These are phyloP conservation scores for Cephus pygmeus DNA, from an alignment of 2,888 invertebrate species.

Conservation along the genomic window DNA sequence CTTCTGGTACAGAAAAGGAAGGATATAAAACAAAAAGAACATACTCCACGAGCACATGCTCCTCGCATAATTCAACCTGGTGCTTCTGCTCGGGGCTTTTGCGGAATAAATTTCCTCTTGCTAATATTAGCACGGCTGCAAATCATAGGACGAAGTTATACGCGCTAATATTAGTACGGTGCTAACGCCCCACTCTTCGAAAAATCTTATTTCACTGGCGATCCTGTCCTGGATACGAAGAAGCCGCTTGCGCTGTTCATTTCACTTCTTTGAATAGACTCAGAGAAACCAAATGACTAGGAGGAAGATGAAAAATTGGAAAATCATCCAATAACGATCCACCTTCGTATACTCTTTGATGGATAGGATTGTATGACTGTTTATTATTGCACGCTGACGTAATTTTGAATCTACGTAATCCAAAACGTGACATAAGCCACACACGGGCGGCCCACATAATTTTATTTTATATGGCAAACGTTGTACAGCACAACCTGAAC, in stretches of 20 bases:
- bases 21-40: not conserved
- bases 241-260: constrained; percentile 10
- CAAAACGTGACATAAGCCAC: constrained; percentile 24
- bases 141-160: not conserved
- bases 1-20: not conserved
- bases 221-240: not conserved
- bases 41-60: not conserved
- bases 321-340: not conserved
- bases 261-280: constrained; percentile 1
- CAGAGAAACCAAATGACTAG: not conserved
- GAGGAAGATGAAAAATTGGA: not conserved
- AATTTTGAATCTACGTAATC: constrained; percentile 20
- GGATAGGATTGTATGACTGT: not conserved
- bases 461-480: constrained; percentile 13
- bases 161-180: not conserved
- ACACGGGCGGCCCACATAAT: constrained; percentile 9
- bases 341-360: not conserved
- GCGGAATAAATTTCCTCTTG: not conserved
- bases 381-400: constrained; percentile 20
- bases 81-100: not conserved
- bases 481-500: not conserved
- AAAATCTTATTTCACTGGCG: not conserved
- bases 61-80: not conserved
- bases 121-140: not conserved
- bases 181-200: not conserved